These are phyloP conservation scores for Anastatus disparis DNA, from an alignment of 1,140 invertebrate genomes.

Conservation along the genomic window DNA sequence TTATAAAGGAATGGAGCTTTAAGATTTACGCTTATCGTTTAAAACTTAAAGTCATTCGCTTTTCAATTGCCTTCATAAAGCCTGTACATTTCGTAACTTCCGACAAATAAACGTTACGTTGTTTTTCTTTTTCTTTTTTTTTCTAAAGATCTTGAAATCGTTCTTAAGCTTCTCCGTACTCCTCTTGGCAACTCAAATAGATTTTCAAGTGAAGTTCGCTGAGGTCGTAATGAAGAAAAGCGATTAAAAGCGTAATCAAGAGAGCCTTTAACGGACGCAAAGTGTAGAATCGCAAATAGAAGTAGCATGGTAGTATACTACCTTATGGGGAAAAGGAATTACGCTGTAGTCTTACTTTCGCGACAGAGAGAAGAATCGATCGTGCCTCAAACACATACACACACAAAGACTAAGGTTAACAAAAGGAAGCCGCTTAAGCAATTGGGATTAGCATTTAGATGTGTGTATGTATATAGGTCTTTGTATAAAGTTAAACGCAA, in stretches of 20 bases:
- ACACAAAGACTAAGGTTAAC: no score
- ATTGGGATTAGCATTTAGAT: conserved; percentile 45
- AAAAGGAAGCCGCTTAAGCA: conserved; percentile 3
- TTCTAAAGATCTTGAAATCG: not conserved
- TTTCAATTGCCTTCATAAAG: not conserved
- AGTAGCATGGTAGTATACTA: not conserved
- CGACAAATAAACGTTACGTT: not conserved
- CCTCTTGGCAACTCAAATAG: not conserved
- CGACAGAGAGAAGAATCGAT: conserved; percentile 4
- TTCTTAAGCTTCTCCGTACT: not conserved
- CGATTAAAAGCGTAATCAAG: conserved; percentile 20
- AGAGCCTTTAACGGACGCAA: conserved; percentile 15
- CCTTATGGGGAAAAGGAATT: no score
- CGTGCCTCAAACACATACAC: no score
- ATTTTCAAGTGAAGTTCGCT: not conserved
- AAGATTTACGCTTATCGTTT: no score
- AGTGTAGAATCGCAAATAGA: no score
- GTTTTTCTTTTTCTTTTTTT: no score
- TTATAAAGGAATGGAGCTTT: no score
- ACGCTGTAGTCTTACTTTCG: no score
- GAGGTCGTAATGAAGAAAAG: conserved; percentile 17
- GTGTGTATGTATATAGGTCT: no score
- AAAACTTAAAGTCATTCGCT: not conserved
- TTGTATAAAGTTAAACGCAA: no score
- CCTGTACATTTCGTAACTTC: not conserved